Evolutionary conservation across 2,888 invertebrate genomes (phyloP).

Genomic region (Norana najaformis): DNA sequence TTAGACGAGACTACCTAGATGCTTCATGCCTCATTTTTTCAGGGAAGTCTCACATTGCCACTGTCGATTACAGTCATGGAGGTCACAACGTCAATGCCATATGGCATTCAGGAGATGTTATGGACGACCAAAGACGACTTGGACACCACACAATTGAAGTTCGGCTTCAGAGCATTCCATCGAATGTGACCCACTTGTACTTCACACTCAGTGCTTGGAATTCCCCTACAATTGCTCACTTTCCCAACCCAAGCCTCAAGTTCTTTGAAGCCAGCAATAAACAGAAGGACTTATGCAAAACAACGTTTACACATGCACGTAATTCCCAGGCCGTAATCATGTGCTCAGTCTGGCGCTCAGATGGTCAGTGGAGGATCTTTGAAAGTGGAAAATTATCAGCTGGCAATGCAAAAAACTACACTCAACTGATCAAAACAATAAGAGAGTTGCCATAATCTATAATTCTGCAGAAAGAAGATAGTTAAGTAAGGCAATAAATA

Average conservation of each 20-base stretch:
- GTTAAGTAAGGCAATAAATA: too few species aligned
- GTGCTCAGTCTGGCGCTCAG: background rate
- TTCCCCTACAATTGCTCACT: conserved; percentile 8
- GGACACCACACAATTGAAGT: conserved; percentile 21
- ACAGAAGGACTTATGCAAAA: conserved; percentile 19
- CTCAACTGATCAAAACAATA: background rate
- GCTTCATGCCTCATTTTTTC: conserved; percentile 6
- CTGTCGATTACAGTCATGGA: background rate
- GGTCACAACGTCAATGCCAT: background rate
- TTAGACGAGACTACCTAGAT: background rate
- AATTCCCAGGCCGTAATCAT: conserved; percentile 20
- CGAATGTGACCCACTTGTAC: conserved; percentile 7
- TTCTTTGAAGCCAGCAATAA: conserved; percentile 21
- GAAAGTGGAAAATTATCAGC: conserved; percentile 22
- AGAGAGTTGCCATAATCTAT: background rate
- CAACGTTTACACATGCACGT: background rate
- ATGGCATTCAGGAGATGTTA: conserved; percentile 19
- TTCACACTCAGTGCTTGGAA: conserved; percentile 19
- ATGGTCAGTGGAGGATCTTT: background rate
- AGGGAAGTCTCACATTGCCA: background rate
- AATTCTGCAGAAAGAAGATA: too few species aligned
- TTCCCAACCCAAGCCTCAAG: conserved; percentile 21
- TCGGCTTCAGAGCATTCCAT: background rate
- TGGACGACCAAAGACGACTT: background rate
- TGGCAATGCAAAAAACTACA: background rate